phyloP scores from a whole-genome alignment of 1,140 invertebrate genomes.

The Drosophila pachea region DNA sequence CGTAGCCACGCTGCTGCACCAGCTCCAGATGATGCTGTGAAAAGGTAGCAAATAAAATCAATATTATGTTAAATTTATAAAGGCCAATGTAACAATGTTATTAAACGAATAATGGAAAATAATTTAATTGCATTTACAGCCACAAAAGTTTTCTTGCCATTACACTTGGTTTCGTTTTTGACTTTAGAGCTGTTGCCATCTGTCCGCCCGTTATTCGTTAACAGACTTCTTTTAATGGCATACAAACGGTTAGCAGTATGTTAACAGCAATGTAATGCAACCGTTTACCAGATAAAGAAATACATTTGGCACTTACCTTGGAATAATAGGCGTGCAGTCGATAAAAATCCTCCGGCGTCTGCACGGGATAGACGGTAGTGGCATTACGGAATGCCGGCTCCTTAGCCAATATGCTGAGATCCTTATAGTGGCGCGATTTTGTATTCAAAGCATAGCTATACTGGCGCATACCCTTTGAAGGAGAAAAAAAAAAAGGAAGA shows the following conservation, averaged over 20 bases:
- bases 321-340: conserved; percentile 86
- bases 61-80: background rate
- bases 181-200: conserved; percentile 15
- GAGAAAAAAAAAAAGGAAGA: conserved; percentile 27
- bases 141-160: too few relatives aligned
- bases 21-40: conserved; percentile 78
- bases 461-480: conserved; percentile 81
- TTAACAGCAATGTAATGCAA: background rate
- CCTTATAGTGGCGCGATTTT: conserved; percentile 80
- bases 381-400: conserved; percentile 81
- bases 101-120: background rate
- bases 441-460: conserved; percentile 80
- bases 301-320: conserved; percentile 79
- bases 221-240: too few relatives aligned
- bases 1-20: conserved; percentile 80
- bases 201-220: too few relatives aligned
- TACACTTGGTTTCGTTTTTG: too few relatives aligned
- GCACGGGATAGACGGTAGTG: conserved; percentile 84
- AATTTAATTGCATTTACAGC: background rate
- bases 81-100: background rate
- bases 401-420: conserved; percentile 79
- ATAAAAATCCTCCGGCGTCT: conserved; percentile 83
- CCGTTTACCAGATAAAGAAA: too few relatives aligned
- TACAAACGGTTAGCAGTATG: too few relatives aligned
- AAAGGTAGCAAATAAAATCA: background rate